Conservation (phyloP, 2,113 vertebrate species). For the Platysternon megacephalum region DNA sequence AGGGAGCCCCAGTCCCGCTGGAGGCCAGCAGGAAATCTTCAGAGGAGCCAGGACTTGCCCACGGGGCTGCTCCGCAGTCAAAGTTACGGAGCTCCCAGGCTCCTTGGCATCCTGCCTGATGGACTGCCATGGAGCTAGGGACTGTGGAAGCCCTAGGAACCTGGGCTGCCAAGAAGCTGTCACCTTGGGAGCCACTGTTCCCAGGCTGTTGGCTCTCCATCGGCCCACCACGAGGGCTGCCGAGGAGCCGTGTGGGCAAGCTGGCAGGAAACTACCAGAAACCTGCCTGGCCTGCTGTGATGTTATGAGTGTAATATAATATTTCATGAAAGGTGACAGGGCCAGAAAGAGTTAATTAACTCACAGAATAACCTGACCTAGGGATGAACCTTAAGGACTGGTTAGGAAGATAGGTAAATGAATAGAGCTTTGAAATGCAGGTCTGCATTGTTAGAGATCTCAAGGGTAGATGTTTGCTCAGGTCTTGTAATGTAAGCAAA, state of each 20-base stretch:
- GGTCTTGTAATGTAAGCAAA: no score
- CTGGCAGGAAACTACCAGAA: not conserved
- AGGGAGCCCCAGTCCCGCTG: no score
- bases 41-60: not conserved
- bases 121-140: not conserved
- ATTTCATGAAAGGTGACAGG: no score
- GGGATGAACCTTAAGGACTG: no score
- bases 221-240: not conserved
- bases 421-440: no score
- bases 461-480: no score
- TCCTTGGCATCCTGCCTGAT: not conserved
- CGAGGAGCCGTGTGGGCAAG: not conserved
- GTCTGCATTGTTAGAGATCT: no score
- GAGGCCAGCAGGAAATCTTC: not conserved
- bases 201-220: not conserved
- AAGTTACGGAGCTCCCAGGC: not conserved
- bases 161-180: not conserved
- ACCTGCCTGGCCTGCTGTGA: no score
- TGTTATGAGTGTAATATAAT: no score
- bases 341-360: no score
- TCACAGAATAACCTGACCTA: no score
- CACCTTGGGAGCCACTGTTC: not conserved
- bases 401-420: no score
- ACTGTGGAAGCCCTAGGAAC: not conserved
- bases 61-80: not conserved